These are phyloP conservation scores for Plusia festucae DNA, from an alignment of 2,888 invertebrate genomes.

Conservation along the genomic window DNA sequence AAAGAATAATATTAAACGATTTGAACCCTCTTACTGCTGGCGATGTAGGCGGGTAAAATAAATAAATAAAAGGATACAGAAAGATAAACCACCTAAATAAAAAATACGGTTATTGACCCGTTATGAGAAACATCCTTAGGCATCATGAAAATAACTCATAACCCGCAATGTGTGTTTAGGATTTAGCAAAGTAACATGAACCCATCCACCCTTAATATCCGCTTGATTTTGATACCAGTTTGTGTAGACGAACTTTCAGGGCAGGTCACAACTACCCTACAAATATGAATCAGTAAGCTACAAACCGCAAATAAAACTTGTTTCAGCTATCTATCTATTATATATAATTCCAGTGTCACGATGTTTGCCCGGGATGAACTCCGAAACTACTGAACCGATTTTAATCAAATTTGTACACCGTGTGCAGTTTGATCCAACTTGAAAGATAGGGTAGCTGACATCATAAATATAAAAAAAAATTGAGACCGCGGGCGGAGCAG, in stretches of 20 bases:
- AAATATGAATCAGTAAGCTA: conserved; percentile 46
- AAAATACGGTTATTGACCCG: conserved; percentile 46
- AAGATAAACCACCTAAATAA: conserved; percentile 28
- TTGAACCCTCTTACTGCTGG: not conserved
- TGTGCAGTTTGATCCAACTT: too few relatives aligned
- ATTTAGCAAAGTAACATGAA: conserved; percentile 40
- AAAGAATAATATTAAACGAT: not conserved
- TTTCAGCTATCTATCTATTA: conserved; percentile 47
- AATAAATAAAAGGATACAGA: conserved; percentile 22
- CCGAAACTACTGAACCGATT: too few relatives aligned
- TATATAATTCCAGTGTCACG: too few relatives aligned
- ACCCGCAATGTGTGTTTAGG: conserved; percentile 56
- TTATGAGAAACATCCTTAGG: conserved; percentile 46
- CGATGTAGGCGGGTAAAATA: conserved; percentile 10
- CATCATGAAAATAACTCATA: conserved; percentile 45
- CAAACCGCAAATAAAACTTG: conserved; percentile 33
- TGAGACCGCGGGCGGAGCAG: too few relatives aligned
- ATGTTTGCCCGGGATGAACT: too few relatives aligned
- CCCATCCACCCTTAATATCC: conserved; percentile 57
- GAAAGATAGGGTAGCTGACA: too few relatives aligned
- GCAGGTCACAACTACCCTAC: conserved; percentile 35
- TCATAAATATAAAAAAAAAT: too few relatives aligned
- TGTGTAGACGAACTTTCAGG: conserved; percentile 58
- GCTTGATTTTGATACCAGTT: conserved; percentile 65
- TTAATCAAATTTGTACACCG: too few relatives aligned